Evolutionary conservation across 2,888 invertebrate genomes (phyloP).

Genomic region (Oxytorus armatus): DNA sequence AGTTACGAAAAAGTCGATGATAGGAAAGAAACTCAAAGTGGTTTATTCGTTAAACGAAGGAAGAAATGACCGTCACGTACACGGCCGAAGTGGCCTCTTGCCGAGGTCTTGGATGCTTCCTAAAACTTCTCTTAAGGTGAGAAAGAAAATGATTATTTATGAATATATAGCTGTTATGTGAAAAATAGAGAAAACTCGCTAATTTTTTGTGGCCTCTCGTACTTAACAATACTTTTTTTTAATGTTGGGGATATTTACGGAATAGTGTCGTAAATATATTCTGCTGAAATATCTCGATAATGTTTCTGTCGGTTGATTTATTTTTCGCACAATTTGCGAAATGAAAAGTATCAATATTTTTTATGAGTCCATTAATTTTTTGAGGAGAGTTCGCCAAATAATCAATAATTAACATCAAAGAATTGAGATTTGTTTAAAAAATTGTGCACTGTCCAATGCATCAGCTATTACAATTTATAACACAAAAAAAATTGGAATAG

Average conservation of each 20-base stretch:
- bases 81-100: conserved; percentile 95
- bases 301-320: not conserved
- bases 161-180: too few relatives aligned
- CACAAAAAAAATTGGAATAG: too few relatives aligned
- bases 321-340: not conserved
- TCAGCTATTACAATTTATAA: too few relatives aligned
- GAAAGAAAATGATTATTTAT: conserved; percentile 58
- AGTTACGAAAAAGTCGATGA: conserved; percentile 23
- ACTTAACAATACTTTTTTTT: conserved; percentile 6
- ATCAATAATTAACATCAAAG: too few relatives aligned
- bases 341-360: not conserved
- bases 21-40: conserved; percentile 6
- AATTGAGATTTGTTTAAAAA: too few relatives aligned
- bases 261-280: conserved; percentile 11
- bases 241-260: conserved; percentile 7
- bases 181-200: too few relatives aligned
- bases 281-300: too few relatives aligned
- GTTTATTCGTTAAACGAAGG: conserved; percentile 17
- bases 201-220: too few relatives aligned
- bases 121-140: conserved; percentile 93
- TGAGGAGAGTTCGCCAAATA: too few relatives aligned
- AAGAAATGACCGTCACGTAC: conserved; percentile 93
- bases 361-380: too few relatives aligned
- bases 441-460: too few relatives aligned
- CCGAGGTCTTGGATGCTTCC: conserved; percentile 94